Percentiles rank a stretch among this genome's conserved stretches.
These are phyloP conservation scores for Folsomia manolachei DNA, from an alignment of 2,888 invertebrate genomes.

Conservation along the genomic window DNA sequence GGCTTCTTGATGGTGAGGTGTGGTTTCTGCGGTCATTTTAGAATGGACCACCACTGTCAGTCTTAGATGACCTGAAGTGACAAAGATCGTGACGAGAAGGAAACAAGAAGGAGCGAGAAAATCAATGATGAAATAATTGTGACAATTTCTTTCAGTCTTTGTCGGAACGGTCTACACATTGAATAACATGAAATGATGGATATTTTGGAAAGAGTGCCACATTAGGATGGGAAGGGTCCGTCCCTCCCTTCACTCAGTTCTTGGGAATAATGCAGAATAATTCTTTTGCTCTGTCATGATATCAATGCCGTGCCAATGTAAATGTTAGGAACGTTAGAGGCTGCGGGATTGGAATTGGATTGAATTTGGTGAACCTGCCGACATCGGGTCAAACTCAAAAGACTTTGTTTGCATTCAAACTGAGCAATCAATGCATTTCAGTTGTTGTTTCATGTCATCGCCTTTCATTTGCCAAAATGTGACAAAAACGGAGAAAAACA, in stretches of 20 bases:
- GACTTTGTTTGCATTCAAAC: not conserved
- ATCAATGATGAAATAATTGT: not conserved
- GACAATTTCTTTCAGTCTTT: not conserved
- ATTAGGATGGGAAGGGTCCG: no score
- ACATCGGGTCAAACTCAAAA: not conserved
- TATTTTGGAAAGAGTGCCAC: not conserved
- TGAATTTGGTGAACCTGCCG: not conserved
- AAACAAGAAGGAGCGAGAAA: no score
- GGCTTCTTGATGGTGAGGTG: no score
- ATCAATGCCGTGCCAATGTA: not conserved
- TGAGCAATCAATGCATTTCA: not conserved
- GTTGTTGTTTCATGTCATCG: conserved; percentile 8
- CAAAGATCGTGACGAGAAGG: no score
- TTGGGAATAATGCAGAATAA: no score
- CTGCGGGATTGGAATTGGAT: not conserved
- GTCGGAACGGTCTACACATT: not conserved
- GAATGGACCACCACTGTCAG: not conserved
- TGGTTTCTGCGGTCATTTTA: no score
- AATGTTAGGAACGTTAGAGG: not conserved
- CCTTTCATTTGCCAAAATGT: conserved; percentile 28
- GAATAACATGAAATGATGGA: not conserved
- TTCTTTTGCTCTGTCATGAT: no score
- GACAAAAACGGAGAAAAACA: conserved; percentile 23
- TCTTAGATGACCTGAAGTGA: no score
- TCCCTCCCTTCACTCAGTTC: not conserved